phyloP scores from a whole-genome alignment of 2,797 vertebrate species.

The Phrynocephalus forsythii region DNA sequence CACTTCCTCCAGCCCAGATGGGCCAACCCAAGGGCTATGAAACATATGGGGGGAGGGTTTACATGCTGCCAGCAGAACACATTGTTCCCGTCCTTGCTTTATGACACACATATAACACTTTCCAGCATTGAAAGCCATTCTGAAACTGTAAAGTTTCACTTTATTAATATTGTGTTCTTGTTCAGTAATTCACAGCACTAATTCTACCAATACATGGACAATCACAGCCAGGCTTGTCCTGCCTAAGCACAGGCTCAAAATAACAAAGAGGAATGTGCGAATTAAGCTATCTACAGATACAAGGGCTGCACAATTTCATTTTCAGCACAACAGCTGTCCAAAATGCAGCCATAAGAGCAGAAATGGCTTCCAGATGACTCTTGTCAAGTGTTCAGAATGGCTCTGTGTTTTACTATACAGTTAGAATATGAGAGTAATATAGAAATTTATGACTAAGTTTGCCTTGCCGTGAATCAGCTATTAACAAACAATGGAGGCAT shows the following conservation, averaged over 20 bases:
- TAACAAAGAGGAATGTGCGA: not conserved
- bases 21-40: too few relatives aligned
- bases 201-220: not conserved
- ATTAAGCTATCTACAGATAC: not conserved
- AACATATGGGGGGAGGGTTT: too few relatives aligned
- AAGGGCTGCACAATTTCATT: not conserved
- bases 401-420: conserved; percentile 1
- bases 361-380: conserved; percentile 17
- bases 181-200: not conserved
- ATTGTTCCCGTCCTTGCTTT: not conserved
- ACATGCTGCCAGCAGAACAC: too few relatives aligned
- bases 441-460: not conserved
- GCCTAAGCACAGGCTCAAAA: not conserved
- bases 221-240: not conserved
- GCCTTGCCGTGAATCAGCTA: not conserved
- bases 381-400: not conserved
- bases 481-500: not conserved
- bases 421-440: not conserved
- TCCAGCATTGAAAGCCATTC: not conserved
- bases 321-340: not conserved
- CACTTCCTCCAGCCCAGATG: too few relatives aligned
- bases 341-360: not conserved
- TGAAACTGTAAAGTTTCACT: not conserved
- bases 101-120: not conserved
- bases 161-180: not conserved